A percentile compares a stretch with the other conserved stretches of the same genome.
These are phyloP conservation scores for Carlito syrichta DNA, from an alignment of 2,113 vertebrate genomes.

Conservation along the genomic window DNA sequence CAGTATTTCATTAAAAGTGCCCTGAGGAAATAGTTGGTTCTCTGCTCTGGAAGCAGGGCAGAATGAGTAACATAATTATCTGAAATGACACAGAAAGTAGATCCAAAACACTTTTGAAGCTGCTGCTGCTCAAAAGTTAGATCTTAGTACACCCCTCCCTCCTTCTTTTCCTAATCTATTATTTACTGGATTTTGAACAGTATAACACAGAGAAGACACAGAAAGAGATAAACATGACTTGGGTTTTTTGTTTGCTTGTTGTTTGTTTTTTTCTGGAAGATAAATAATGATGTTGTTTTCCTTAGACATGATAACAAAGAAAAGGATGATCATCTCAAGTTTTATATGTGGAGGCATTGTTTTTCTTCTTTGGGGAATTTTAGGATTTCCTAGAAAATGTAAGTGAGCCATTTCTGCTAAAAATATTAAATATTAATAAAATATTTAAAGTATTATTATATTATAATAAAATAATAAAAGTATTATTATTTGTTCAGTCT, in stretches of 20 bases:
- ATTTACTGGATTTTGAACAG: not conserved
- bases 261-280: not conserved
- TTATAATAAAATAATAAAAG: no score
- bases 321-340: not conserved
- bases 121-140: not conserved
- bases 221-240: not conserved
- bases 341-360: not conserved
- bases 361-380: constrained; percentile 47
- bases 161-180: not conserved
- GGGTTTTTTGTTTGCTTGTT: not conserved
- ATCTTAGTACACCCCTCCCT: not conserved
- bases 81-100: not conserved
- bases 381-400: constrained; percentile 38
- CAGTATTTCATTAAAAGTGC: not conserved
- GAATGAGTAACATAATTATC: not conserved
- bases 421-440: not conserved
- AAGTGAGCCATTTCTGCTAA: constrained; percentile 25
- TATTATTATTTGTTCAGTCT: not conserved
- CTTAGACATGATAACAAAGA: not conserved
- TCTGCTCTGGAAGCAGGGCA: not conserved
- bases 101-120: not conserved
- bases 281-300: not conserved
- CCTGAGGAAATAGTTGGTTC: not conserved
- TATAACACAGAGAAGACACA: not conserved
- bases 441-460: not conserved